A percentile compares a stretch with the other conserved stretches of the same genome.
These are phyloP conservation scores for Acrocephalus scirpaceus DNA, from an alignment of 2,797 vertebrate species.

Conservation along the genomic window DNA sequence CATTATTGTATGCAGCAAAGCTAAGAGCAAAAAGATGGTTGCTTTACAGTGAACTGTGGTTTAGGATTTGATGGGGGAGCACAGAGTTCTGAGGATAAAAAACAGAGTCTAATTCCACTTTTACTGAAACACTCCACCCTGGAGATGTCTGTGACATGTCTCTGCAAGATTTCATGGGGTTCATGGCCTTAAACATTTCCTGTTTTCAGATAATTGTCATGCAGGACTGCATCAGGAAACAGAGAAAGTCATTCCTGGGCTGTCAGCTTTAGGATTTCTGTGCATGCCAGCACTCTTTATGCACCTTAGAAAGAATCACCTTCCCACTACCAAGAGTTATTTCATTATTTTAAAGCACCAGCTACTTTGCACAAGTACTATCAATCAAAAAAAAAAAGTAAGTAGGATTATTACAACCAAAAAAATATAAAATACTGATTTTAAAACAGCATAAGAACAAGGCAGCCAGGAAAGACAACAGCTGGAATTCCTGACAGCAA, in stretches of 20 bases:
- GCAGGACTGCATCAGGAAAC: neutral
- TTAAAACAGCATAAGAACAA: neutral
- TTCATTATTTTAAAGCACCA: conserved; percentile 52
- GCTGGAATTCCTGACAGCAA: neutral
- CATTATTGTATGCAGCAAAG: neutral
- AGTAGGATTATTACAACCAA: neutral
- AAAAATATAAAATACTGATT: neutral
- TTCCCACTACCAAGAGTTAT: neutral
- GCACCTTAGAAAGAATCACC: neutral
- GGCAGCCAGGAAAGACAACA: neutral
- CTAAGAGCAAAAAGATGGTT: neutral
- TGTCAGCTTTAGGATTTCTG: neutral
- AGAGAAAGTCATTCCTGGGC: neutral
- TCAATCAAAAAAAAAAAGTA: conserved; percentile 45
- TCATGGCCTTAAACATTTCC: neutral
- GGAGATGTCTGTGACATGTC: neutral
- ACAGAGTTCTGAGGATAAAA: neutral
- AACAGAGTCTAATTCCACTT: neutral
- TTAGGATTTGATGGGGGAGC: neutral
- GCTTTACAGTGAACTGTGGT: neutral
- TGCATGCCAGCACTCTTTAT: neutral
- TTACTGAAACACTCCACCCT: neutral
- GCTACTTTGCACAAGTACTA: conserved; percentile 16
- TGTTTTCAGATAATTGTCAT: neutral
- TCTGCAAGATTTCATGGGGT: neutral